Base-by-base conservation (phyloP, 2,113 vertebrate genomes). In the Macquaria ambigua region DNA sequence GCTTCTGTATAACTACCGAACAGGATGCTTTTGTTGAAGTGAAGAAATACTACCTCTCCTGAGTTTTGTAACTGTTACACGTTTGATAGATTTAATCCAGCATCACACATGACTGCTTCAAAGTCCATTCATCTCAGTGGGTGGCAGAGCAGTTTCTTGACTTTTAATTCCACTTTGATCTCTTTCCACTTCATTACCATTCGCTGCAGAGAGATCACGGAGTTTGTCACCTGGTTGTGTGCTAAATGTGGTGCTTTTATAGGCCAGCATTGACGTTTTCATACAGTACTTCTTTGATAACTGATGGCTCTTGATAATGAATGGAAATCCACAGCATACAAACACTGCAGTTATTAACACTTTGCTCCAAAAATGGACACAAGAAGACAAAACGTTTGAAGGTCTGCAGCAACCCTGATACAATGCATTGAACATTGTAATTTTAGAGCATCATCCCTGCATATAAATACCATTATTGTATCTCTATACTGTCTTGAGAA, bases 81-180 rank as follows among this genome's bases (percentile, higher is more conserved):
- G 31, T 79, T 63, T 37, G 8, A 48, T 3, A 14, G 25, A 58
- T 64, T 72, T 80, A 87, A 74, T 83, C 62, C 78, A 48, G 20
- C 16, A 1, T 46, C 69, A 72, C 78, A 79, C 85, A 63, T 86
- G 87, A 84, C 83, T 53, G 74, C 86, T 73, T 73, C 34, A 46
- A 50, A 63, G 68, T 77, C 58, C 31, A 56, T 62, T 89, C 71
- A 68, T 82, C 80, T 87, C 72, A 43, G 52, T 79, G 84, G 61
- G 83, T 70, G 82, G 84, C 61, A 43, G 56, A 73, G 25, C 28
- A 55, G 3, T 72, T 80, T 25, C 68, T 78, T 71, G 21, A 50
- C 79, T 80, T 77, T 73, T 75, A 72, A 84, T 86, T 67, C 67
- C 25, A 23, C 83, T 89, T 75, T 89, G 84, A 79, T 86, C 77